Base-by-base conservation (phyloP, 2,888 invertebrate genomes). In the Diaprepes abbreviatus region DNA sequence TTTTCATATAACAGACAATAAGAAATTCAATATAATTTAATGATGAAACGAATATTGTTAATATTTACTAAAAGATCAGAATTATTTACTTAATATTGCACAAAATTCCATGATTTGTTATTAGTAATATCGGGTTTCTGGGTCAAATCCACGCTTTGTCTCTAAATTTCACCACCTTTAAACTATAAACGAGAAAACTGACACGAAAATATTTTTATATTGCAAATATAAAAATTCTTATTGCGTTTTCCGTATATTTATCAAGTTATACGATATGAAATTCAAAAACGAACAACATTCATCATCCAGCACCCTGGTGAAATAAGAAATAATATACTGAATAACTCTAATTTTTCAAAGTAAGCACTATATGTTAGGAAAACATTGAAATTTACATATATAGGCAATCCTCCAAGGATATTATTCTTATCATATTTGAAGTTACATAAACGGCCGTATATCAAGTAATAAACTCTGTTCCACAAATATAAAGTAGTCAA, bases 361-460 rank as follows among this genome's bases (percentile, higher is more conserved):
- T 36, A 64, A 45, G 59, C 59, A 24, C 52, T 50, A 19, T 55
- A 36, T 19, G 71, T 74, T 70, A 70, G 19, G 74, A 71, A 75
- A 75, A 74, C 75, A 75, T 68, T 74, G 72, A 71, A 75, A 76
- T 74, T 74, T 74, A 64, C 76, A 75, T 74, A 68, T 75, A 74
- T 38, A 38, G 9, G 40, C 40, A 17, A 40, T 16, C 7, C 9
- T 40, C 10, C 17, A 71, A 70, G 72, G 73, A 72, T 74, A 70
- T 70, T 64, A 7, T 43, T 1, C 10, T 43, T 43, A 45, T 45
- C 24, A n/a, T 12, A 24, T 45, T 45, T 24, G 21, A 21, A 24
- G 45, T 6, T 40, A 17, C 16, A 7, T 17, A 9, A 24, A 24
- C 19, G 45, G 24, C 45, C 33, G 33, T 33, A n/a, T n/a, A n/a